phyloP scores from a whole-genome alignment of 2,113 vertebrate species.

The Sus scrofa region T2T-Sscrofa CM000813.6:81429001-81429500 shows the following conservation, averaged over 20 bases:
- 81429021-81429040: background rate
- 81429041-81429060: background rate
- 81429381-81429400: too few species aligned
- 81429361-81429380: too few species aligned
- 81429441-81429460: accelerated
- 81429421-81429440: background rate
- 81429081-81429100: background rate
- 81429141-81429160: background rate
- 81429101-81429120: background rate
- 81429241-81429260: background rate
- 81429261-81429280: background rate
- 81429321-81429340: too few species aligned
- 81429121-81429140: background rate
- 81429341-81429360: too few species aligned
- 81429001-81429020: conserved; percentile 55
- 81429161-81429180: background rate
- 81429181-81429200: background rate
- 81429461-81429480: background rate
- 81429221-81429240: background rate
- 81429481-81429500: background rate
- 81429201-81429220: background rate
- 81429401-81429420: background rate
- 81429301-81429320: too few species aligned
- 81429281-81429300: too few species aligned
- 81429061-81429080: conserved; percentile 60